A percentile compares a stretch with the other conserved stretches of the same genome.
Conservation (phyloP, 1,140 invertebrate genomes). For the Cepaea nemoralis region DNA sequence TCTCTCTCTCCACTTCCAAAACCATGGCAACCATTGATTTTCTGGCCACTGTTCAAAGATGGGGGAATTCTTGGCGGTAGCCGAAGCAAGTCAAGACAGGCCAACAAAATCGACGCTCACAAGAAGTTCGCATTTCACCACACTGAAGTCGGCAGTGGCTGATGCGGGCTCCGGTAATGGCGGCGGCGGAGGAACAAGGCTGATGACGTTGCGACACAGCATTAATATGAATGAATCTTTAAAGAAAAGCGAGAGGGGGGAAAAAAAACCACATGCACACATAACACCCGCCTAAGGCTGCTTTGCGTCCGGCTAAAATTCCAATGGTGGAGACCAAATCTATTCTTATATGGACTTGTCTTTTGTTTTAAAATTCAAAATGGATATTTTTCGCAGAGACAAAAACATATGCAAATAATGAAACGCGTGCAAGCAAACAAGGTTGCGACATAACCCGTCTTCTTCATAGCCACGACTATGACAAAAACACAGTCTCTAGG, state of each 20-base stretch:
- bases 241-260: neutral
- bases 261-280: no score
- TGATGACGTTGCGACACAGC: neutral
- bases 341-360: no score
- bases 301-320: neutral
- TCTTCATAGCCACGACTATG: no score
- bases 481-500: no score
- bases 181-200: neutral
- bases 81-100: neutral
- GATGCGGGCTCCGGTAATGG: neutral
- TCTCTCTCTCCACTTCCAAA: neutral
- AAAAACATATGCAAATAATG: no score
- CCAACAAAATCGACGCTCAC: neutral
- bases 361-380: no score
- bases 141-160: neutral
- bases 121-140: neutral
- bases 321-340: neutral
- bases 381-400: no score
- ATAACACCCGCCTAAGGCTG: no score
- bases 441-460: no score
- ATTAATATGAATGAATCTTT: neutral
- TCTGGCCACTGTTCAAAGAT: constrained; percentile 7
- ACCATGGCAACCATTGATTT: constrained; percentile 2
- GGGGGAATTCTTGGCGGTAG: constrained; percentile 1
- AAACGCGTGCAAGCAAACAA: no score